Conservation (phyloP, 2,888 invertebrate genomes). For the Crioceris asparagi region DNA sequence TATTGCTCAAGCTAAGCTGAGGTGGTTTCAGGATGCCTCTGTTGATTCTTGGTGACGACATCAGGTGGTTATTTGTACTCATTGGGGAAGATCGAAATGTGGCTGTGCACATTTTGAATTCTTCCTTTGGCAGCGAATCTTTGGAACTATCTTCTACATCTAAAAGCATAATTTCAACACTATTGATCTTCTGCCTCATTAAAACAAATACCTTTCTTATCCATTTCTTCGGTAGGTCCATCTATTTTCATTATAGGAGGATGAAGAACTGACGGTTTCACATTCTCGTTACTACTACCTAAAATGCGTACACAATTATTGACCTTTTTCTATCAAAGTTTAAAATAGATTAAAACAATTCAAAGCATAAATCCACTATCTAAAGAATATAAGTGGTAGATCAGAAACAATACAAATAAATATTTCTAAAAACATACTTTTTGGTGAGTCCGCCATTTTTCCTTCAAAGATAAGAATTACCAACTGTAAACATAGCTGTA, state of each 20-base stretch:
- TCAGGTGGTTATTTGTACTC: constrained; percentile 24
- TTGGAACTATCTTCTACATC: constrained; percentile 26
- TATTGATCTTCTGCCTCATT: neutral
- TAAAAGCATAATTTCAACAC: constrained; percentile 19
- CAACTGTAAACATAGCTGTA: too few relatives aligned
- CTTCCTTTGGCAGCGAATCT: constrained; percentile 18
- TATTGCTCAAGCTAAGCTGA: constrained; percentile 25
- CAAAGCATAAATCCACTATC: too few relatives aligned
- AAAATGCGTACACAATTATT: too few relatives aligned
- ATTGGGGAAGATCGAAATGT: constrained; percentile 16
- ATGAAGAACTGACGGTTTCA: constrained; percentile 22
- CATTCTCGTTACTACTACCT: too few relatives aligned
- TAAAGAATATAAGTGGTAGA: too few relatives aligned
- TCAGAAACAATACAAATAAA: too few relatives aligned
- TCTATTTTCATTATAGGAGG: constrained; percentile 34
- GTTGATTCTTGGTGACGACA: constrained; percentile 17
- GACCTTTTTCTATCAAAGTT: too few relatives aligned
- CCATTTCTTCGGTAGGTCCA: constrained; percentile 28
- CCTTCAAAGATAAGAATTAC: too few relatives aligned
- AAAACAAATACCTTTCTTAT: constrained; percentile 24
- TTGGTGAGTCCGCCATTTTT: too few relatives aligned
- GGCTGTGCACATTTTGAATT: constrained; percentile 26
- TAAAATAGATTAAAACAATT: too few relatives aligned
- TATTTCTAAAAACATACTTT: too few relatives aligned
- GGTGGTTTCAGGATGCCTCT: constrained; percentile 28